Evolutionary conservation across 2,797 vertebrate species (phyloP).

Genomic region (Cyclura pinguis): DNA sequence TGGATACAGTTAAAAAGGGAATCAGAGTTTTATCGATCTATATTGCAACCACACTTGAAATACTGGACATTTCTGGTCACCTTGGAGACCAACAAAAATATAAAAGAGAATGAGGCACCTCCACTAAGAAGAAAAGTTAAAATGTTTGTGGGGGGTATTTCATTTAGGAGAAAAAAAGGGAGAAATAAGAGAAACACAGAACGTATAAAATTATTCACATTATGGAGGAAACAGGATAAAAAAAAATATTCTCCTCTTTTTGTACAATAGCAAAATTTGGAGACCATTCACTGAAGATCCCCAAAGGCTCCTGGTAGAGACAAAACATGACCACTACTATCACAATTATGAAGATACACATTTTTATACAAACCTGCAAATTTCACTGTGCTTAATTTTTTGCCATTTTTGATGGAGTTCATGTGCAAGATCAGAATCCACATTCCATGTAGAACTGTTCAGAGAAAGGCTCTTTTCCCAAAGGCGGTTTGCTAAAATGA

Average conservation of each 20-base stretch:
- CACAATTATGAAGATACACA: conserved; percentile 27
- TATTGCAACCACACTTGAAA: too few species aligned
- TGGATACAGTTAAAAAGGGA: not conserved
- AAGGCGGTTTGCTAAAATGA: conserved; percentile 82
- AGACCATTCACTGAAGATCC: not conserved
- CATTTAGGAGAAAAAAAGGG: too few species aligned
- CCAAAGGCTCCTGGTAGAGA: not conserved
- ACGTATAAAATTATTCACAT: too few species aligned
- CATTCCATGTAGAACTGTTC: conserved; percentile 85
- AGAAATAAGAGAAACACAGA: too few species aligned
- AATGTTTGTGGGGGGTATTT: too few species aligned
- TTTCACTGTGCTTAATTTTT: conserved; percentile 83
- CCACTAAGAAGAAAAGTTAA: too few species aligned
- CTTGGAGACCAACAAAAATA: too few species aligned
- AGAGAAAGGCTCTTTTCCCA: conserved; percentile 92
- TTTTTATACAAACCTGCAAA: conserved; percentile 86
- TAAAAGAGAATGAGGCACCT: too few species aligned
- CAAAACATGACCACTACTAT: conserved; percentile 1
- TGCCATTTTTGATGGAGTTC: conserved; percentile 91
- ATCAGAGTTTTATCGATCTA: not conserved
- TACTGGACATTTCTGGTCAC: too few species aligned
- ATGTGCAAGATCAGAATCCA: conserved; percentile 89
- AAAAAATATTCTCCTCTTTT: too few species aligned
- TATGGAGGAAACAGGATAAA: too few species aligned
- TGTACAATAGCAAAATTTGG: too few species aligned